A percentile compares a stretch with the other conserved stretches of the same genome.
phyloP scores from a whole-genome alignment of 2,888 invertebrate species.

The Melanotus villosus region DNA sequence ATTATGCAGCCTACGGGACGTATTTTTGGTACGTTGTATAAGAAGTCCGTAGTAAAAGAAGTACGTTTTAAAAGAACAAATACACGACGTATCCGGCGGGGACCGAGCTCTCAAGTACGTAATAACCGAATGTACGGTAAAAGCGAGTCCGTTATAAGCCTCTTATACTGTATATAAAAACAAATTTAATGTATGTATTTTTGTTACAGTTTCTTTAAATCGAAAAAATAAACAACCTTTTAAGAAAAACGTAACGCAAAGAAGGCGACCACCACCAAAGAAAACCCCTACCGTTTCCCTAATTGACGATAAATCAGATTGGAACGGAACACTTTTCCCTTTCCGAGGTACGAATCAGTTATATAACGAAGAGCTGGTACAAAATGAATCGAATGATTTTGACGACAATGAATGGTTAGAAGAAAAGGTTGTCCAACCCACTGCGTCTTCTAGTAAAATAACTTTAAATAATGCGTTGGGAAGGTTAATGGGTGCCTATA shows the following conservation, averaged over 20 bases:
- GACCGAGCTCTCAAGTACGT: too few species aligned
- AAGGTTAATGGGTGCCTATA: slow-evolving; percentile 73
- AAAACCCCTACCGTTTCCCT: slow-evolving; percentile 52
- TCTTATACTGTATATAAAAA: too few species aligned
- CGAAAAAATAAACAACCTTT: neutral
- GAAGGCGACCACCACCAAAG: neutral
- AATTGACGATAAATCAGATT: slow-evolving; percentile 63
- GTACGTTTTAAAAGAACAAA: too few species aligned
- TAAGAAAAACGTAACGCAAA: too few species aligned
- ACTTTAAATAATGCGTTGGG: slow-evolving; percentile 72
- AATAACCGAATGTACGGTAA: too few species aligned
- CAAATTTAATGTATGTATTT: too few species aligned
- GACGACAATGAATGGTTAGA: slow-evolving; percentile 64
- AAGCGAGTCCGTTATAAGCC: too few species aligned
- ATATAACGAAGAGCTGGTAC: slow-evolving; percentile 50
- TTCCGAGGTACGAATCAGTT: slow-evolving; percentile 63
- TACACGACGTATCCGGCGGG: too few species aligned
- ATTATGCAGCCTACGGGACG: too few species aligned
- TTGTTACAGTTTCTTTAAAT: slow-evolving; percentile 31
- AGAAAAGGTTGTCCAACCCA: neutral
- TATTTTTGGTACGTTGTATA: too few species aligned
- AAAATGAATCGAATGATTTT: slow-evolving; percentile 58
- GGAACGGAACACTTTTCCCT: slow-evolving; percentile 65
- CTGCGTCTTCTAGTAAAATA: slow-evolving; percentile 39
- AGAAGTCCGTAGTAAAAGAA: too few species aligned